Base-by-base conservation (phyloP, 2,113 vertebrate genomes). In the Gadus macrocephalus region DNA sequence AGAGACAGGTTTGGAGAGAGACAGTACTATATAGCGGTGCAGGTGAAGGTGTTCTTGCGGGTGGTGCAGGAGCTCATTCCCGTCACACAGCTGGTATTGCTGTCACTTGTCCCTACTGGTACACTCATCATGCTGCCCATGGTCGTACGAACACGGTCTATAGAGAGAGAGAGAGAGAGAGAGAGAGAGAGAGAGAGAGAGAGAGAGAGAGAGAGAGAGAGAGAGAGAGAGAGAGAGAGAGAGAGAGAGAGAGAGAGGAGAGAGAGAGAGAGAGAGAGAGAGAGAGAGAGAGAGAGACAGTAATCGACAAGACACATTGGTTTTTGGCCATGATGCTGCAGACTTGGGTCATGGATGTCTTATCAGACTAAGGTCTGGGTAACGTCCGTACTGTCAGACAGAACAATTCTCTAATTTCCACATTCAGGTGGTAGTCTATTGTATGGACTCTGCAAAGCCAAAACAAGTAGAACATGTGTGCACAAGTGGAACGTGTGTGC, bases 1-100 rank as follows among this genome's bases (percentile, higher is more conserved):
- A 53, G 35, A 64, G 70, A 62, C 4, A 58, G 15, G 5, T 14
- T 12, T n/a, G n/a, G 25, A 3, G 55, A 27, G 15, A 2, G 61
- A 17, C 11, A 31, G 62, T 89, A 93, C 91, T 92, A 93, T 75
- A 91, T 90, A 20, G 94, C 92, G 1, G 88, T 93, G 74, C 91
- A 89, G 63, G 91, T 94, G 89, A 95, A 96, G n/a, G 83, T 73
- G 1, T 87, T 86, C 72, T 83, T 92, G 53, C 82, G 81, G 77
- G 79, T 75, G 6, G 85, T 86, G 67, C 89, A 92, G 78, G 93
- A 91, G 80, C 92, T 93, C 71, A 92, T 81, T 0, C 83, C 81
- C 0, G 92, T 93, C 49, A 91, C 62, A 75, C 89, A 92, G 82
- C 92, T 94, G 64, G 84, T 72, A 62, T 74, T 93, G 31, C 92